phyloP scores from a whole-genome alignment of 2,113 vertebrate species.

The Setophaga coronata region DNA sequence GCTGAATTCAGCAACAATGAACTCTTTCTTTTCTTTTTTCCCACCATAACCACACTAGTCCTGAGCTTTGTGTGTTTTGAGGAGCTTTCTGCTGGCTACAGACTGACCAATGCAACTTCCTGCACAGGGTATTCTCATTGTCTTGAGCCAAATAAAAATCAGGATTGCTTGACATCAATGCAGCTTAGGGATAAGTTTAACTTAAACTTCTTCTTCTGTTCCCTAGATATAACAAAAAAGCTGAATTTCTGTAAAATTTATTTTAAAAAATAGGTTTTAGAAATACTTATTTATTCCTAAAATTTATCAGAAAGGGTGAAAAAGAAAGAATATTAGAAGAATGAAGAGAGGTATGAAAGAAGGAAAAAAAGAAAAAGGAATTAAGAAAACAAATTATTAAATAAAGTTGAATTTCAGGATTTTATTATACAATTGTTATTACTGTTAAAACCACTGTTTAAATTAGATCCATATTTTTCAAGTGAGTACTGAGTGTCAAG shows the following conservation, averaged over 20 bases:
- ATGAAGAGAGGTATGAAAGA: neutral
- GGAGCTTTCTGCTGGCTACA: fast-evolving
- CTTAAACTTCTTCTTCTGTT: neutral
- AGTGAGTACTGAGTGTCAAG: neutral
- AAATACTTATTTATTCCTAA: neutral
- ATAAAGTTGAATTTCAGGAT: neutral
- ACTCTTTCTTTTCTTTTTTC: neutral
- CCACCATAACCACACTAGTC: neutral
- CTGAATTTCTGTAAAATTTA: neutral
- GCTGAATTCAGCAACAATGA: neutral
- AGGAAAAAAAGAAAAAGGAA: neutral
- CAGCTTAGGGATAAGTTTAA: neutral
- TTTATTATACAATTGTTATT: neutral
- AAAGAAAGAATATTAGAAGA: neutral
- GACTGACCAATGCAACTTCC: neutral
- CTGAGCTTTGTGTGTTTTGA: fast-evolving
- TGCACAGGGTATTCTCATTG: neutral
- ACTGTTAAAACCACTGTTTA: neutral
- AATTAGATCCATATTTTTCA: neutral
- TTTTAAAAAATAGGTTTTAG: neutral
- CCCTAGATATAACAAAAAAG: neutral
- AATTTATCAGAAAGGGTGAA: neutral
- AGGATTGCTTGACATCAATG: neutral
- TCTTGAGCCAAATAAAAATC: neutral
- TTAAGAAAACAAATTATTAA: neutral